Evolutionary conservation across 2,888 invertebrate genomes (phyloP), one percentile per base, ranked within the genome.

Genomic region (Hirtodrosophila duncani): DNA sequence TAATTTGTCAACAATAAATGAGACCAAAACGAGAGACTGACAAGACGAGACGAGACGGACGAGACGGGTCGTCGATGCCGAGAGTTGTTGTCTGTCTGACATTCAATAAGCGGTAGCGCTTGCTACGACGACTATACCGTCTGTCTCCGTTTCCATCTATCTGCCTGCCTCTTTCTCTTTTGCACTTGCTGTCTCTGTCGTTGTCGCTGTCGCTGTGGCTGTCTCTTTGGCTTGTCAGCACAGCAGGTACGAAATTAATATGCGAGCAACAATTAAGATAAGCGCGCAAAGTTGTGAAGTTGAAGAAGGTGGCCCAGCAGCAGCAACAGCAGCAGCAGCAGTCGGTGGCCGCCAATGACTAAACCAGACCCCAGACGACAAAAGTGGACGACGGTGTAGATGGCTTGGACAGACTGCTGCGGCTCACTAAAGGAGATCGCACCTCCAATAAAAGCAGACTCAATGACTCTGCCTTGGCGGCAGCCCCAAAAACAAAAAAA

Each of bases 201-300:
- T 20, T 20, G 14, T 21, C 41, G 38, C 31, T 18, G 27, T 45
- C 21, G 26, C 13, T 29, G 21, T 34, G 21, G 21, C 16, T 39
- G 17, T n/a, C 30, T 16, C 29, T 6, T 27, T 30, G 44, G 36
- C 31, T 49, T 72, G 59, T 70, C 67, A 66, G 79, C 81, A 63
- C 83, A 81, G 83, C 81, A 79, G 82, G 81, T 79, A 79, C 66
- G 83, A 75, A 82, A 83, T 83, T 83, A 83, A 82, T 82, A 82
- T 82, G 83, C 83, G 82, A 83, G 70, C 78, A 83, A 81, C 83
- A 82, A 81, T 83, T 83, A 82, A 82, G 83, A 82, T 82, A 82
- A 82, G 77, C 82, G 77, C 80, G 67, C 70, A 67, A 72, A 72
- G 62, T 72, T 72, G 71, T 72, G 79, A 72, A 72, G 71, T 70